These are phyloP conservation scores for Cremastinae sp. DNA, from an alignment of 2,888 invertebrate genomes.

Conservation along the genomic window DNA sequence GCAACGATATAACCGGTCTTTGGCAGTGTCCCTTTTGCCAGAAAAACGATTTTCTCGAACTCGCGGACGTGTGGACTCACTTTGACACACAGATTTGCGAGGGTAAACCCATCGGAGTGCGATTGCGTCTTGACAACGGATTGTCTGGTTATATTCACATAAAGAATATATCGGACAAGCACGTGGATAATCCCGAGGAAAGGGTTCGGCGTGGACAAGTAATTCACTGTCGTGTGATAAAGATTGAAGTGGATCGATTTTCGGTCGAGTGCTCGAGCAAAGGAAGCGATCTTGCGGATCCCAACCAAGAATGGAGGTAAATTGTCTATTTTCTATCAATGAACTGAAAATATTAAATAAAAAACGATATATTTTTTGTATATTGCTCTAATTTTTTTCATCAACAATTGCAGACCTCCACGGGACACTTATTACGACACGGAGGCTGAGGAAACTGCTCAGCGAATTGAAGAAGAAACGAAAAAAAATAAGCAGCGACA, in stretches of 20 bases:
- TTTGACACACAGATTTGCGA: slow-evolving; percentile 96
- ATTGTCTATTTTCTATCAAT: slow-evolving; percentile 31
- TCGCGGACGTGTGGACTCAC: slow-evolving; percentile 98
- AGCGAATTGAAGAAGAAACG: slow-evolving; percentile 88
- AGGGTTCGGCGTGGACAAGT: slow-evolving; percentile 91
- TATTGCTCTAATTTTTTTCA: too few species aligned
- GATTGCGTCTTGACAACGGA: slow-evolving; percentile 93
- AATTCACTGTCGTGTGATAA: slow-evolving; percentile 91
- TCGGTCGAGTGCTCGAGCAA: slow-evolving; percentile 94
- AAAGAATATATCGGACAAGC: slow-evolving; percentile 93
- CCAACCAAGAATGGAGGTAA: slow-evolving; percentile 91
- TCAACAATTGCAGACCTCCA: slow-evolving; percentile 84
- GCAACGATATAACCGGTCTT: slow-evolving; percentile 93
- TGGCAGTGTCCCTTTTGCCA: slow-evolving; percentile 98
- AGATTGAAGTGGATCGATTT: slow-evolving; percentile 95
- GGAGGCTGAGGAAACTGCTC: slow-evolving; percentile 90
- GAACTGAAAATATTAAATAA: slow-evolving; percentile 28
- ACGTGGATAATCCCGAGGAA: slow-evolving; percentile 94
- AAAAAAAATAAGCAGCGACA: slow-evolving; percentile 91
- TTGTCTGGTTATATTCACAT: slow-evolving; percentile 94
- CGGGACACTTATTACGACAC: slow-evolving; percentile 96
- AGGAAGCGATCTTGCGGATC: slow-evolving; percentile 93
- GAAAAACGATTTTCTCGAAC: slow-evolving; percentile 95
- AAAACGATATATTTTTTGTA: too few species aligned
- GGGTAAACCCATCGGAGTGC: slow-evolving; percentile 87